phyloP scores from a whole-genome alignment of 2,888 invertebrate species.

The Diaphora mendica region DNA sequence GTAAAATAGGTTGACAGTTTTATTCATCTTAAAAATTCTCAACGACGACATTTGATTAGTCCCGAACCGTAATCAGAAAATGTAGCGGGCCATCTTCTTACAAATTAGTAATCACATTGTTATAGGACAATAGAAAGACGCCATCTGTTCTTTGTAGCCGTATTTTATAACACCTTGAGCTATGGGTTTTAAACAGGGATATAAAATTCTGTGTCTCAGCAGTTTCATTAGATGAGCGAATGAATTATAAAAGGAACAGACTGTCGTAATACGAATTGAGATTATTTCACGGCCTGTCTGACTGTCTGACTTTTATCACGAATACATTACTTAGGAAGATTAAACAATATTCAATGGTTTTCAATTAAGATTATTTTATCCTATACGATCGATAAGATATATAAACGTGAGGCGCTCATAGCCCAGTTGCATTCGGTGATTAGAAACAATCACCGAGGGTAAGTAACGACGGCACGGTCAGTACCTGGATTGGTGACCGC shows the following conservation, averaged over 20 bases:
- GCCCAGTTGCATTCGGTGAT: too few relatives aligned
- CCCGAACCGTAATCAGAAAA: slow-evolving; percentile 6
- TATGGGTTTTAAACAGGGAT: slow-evolving; percentile 29
- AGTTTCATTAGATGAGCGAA: slow-evolving; percentile 39
- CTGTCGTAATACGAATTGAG: not conserved
- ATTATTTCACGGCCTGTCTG: not conserved
- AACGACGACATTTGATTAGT: slow-evolving; percentile 7
- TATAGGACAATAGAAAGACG: slow-evolving; percentile 21
- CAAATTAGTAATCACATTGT: slow-evolving; percentile 21
- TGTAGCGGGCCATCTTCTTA: slow-evolving; percentile 4
- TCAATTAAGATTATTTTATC: not conserved
- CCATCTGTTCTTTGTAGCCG: slow-evolving; percentile 34
- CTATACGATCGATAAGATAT: too few relatives aligned
- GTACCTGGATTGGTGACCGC: too few relatives aligned
- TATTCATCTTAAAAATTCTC: not conserved
- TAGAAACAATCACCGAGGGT: too few relatives aligned
- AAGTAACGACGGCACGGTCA: too few relatives aligned
- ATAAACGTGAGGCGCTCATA: too few relatives aligned
- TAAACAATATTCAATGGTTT: not conserved
- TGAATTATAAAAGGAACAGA: slow-evolving; percentile 25
- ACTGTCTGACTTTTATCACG: not conserved
- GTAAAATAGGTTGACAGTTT: not conserved
- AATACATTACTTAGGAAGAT: not conserved
- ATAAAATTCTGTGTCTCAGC: slow-evolving; percentile 31
- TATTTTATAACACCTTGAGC: slow-evolving; percentile 38